Conservation (phyloP, 1,140 invertebrate species). For the Wasmannia auropunctata region DNA sequence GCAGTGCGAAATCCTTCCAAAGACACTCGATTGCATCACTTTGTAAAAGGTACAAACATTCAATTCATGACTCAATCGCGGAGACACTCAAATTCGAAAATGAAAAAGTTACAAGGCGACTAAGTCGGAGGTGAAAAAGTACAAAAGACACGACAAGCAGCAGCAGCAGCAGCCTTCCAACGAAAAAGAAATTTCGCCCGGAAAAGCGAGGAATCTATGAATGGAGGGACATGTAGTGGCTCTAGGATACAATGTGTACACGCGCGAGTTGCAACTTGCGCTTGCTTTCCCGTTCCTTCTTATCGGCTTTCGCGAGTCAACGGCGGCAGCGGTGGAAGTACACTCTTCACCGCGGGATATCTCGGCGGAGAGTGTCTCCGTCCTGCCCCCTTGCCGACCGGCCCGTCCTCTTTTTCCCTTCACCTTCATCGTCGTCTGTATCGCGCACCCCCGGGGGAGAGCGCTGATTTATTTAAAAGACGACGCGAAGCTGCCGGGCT, state of each 20-base stretch:
- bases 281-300: constrained; percentile 55
- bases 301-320: constrained; percentile 55
- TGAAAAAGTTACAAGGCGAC: not conserved
- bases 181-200: not conserved
- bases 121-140: not conserved
- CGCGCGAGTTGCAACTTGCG: constrained; percentile 33
- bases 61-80: constrained; percentile 3
- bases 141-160: not conserved
- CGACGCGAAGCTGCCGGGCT: constrained; percentile 11
- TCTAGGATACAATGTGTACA: constrained; percentile 45
- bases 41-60: not conserved
- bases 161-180: constrained; percentile 1
- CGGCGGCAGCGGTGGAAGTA: constrained; percentile 8
- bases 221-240: constrained; percentile 4
- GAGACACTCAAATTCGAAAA: not conserved
- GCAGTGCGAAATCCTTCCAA: not conserved
- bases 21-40: not conserved
- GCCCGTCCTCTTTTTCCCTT: constrained; percentile 7
- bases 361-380: constrained; percentile 55
- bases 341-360: constrained; percentile 54
- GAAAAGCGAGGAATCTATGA: constrained; percentile 21
- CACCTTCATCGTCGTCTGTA: constrained; percentile 1
- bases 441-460: constrained; percentile 30
- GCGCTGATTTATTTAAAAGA: constrained; percentile 72
- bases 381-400: not conserved